Base-by-base conservation (phyloP, 1,140 invertebrate species). In the Drosophila malerkotliana region DNA sequence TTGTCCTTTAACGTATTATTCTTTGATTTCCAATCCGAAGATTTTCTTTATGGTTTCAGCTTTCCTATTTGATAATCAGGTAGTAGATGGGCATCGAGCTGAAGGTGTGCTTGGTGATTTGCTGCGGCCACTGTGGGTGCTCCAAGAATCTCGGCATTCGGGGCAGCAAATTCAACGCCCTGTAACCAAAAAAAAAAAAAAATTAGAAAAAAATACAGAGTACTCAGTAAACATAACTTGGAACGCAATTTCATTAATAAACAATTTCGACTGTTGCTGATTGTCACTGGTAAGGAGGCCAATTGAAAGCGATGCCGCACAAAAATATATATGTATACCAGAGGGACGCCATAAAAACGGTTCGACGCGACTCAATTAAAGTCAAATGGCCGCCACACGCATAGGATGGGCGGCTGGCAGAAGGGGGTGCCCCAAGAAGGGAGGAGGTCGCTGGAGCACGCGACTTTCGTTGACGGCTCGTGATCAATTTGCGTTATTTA, bases 61-160 rank as follows among this genome's bases (percentile, higher is more conserved):
- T 4, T 41, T 28, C 26, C 62, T 87, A 88, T 88, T 88, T 88
- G 75, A 88, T 88, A 51, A 87, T 88, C 48, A 77, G 75, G 44
- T 66, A 71, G 45, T 72, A 74, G 44, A 78, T 44, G 72, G 63
- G 74, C 82, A 85, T 81, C 18, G 82, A 75, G 51, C 51, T 56
- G 51, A 10, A 39, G 51, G 47, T 74, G 61, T 61, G 58, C 18
- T 63, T 51, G 53, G 51, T 56, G 37, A 77, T 66, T 48, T 47
- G 63, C 68, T 75, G 74, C 48, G 77, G 77, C 80, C 80, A 83
- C 81, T 84, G 81, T 63, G 73, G 55, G 30, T 63, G 68, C 78
- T 82, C 58, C 78, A 72, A 78, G 78, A 87, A 87, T 87, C 82
- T 87, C 82, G 78, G 82, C 82, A 85, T 85, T 85, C 82, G 82